Conservation (phyloP, 2,797 vertebrate genomes). For the Artibeus lituratus region DNA sequence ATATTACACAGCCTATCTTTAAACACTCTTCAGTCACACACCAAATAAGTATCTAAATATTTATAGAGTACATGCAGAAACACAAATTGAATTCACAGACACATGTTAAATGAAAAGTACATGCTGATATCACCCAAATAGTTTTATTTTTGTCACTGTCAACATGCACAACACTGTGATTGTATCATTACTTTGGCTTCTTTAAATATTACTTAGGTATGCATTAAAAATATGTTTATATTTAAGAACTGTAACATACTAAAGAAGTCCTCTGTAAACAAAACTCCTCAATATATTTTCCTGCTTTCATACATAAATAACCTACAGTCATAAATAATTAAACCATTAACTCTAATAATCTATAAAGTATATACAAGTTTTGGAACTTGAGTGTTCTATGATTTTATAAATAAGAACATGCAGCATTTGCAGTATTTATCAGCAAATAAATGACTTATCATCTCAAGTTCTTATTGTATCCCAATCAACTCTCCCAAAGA, state of each 20-base stretch:
- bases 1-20: slow-evolving; percentile 6
- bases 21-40: neutral
- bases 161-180: slow-evolving; percentile 22
- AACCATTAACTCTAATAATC: slow-evolving; percentile 22
- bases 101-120: slow-evolving; percentile 38
- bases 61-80: neutral
- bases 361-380: slow-evolving; percentile 39
- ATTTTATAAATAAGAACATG: slow-evolving; percentile 32
- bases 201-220: slow-evolving; percentile 49
- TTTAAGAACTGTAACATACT: slow-evolving; percentile 56
- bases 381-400: neutral
- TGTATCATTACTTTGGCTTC: slow-evolving; percentile 46
- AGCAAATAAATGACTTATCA: neutral
- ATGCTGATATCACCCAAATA: slow-evolving; percentile 30
- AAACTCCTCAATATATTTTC: slow-evolving; percentile 35
- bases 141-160: slow-evolving; percentile 61
- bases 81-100: neutral
- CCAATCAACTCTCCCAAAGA: neutral
- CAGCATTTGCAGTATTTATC: neutral
- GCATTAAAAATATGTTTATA: slow-evolving; percentile 71
- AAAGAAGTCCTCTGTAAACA: slow-evolving; percentile 49
- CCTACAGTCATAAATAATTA: slow-evolving; percentile 61
- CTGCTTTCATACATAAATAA: slow-evolving; percentile 60
- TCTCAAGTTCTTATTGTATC: neutral
- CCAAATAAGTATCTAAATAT: slow-evolving; percentile 13